These are phyloP conservation scores for Smutsia gigantea DNA, from an alignment of 2,797 vertebrate species.

Conservation along the genomic window DNA sequence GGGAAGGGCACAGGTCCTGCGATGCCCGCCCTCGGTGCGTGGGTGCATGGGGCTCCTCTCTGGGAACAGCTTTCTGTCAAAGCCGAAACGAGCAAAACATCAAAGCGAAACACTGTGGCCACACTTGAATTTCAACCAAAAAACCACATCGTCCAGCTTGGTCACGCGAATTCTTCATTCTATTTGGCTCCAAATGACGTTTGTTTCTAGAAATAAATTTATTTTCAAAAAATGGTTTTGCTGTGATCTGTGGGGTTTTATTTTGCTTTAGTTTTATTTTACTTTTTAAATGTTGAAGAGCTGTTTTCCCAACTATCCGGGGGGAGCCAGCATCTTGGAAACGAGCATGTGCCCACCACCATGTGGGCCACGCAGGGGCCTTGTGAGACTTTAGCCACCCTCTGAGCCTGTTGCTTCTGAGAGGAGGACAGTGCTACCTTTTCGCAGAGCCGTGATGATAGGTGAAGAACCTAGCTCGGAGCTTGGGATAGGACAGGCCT, in stretches of 20 bases:
- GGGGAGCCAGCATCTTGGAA: background rate
- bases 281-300: background rate
- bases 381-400: accelerated
- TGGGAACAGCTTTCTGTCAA: background rate
- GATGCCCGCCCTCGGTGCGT: background rate
- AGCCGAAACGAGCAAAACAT: accelerated
- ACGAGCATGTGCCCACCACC: accelerated
- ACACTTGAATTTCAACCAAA: background rate
- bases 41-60: background rate
- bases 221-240: background rate
- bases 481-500: background rate
- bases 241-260: background rate
- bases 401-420: background rate
- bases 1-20: too few species aligned
- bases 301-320: too few species aligned
- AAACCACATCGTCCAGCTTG: accelerated
- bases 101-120: accelerated
- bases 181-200: background rate
- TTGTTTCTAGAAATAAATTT: background rate
- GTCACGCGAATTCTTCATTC: accelerated
- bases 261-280: background rate
- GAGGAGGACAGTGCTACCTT: background rate
- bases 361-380: accelerated
- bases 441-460: accelerated
- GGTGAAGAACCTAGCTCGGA: background rate